phyloP scores from a whole-genome alignment of 2,113 vertebrate genomes.

The Microtus montanus region DNA sequence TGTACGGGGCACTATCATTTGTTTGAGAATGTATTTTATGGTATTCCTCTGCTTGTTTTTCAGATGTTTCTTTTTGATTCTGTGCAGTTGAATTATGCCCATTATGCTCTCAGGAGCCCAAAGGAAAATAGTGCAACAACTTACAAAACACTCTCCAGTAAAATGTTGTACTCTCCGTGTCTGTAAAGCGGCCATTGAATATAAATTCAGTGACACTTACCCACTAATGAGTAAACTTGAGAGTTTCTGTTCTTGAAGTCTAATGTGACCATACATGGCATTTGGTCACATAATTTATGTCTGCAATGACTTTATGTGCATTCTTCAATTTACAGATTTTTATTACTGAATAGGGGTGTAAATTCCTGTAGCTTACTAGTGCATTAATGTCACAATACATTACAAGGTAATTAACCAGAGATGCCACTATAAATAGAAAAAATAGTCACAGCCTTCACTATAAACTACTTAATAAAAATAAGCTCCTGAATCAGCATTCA shows the following conservation, averaged over 20 bases:
- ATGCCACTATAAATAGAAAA: conserved; percentile 81
- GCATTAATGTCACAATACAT: conserved; percentile 86
- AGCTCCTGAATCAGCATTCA: conserved; percentile 82
- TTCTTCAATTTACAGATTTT: conserved; percentile 78
- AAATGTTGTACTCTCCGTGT: background rate
- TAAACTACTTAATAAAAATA: conserved; percentile 83
- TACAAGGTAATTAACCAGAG: conserved; percentile 85
- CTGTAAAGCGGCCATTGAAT: background rate
- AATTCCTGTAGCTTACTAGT: conserved; percentile 85
- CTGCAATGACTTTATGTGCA: conserved; percentile 80
- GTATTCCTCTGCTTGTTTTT: background rate
- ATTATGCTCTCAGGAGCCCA: background rate
- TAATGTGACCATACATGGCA: conserved; percentile 63
- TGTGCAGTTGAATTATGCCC: background rate
- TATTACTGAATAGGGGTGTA: conserved; percentile 78
- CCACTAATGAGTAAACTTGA: conserved; percentile 62
- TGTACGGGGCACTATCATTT: background rate
- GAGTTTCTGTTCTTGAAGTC: conserved; percentile 61
- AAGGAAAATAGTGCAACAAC: conserved; percentile 12
- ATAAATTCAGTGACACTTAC: conserved; percentile 39
- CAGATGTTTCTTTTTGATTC: conserved; percentile 7
- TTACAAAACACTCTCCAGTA: background rate
- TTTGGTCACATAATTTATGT: conserved; percentile 81
- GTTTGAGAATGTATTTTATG: background rate
- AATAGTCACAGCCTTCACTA: conserved; percentile 74